Conservation (phyloP, 2,113 vertebrate genomes). For the Varanus salvator region DNA sequence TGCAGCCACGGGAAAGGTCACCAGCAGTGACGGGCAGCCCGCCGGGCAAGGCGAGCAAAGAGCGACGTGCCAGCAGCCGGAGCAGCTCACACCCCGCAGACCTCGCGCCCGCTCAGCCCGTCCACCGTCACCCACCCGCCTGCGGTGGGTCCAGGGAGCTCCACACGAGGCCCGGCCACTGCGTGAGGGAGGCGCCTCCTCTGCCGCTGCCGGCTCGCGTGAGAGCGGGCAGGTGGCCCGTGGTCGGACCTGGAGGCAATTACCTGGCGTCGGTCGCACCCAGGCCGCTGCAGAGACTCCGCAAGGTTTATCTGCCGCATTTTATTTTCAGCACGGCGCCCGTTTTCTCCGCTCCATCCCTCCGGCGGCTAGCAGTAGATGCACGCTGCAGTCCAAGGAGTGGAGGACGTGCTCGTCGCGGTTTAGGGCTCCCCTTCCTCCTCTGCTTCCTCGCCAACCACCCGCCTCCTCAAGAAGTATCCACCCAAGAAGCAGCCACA, state of each 20-base stretch:
- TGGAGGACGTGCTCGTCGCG: neutral
- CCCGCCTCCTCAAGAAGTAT: neutral
- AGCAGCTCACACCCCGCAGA: neutral
- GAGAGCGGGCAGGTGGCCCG: neutral
- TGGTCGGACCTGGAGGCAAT: neutral
- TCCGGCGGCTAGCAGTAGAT: neutral
- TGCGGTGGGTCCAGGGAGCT: neutral
- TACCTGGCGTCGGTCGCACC: too few species aligned
- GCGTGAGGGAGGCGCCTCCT: neutral
- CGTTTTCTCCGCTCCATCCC: neutral
- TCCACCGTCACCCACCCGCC: neutral
- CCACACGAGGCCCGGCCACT: too few species aligned
- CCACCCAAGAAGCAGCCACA: neutral
- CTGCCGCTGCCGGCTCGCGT: accelerated
- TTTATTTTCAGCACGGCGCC: neutral
- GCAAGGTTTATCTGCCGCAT: constrained; percentile 1
- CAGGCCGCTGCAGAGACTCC: neutral
- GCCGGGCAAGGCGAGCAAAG: neutral
- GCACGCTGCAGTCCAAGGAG: too few species aligned
- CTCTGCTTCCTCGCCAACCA: too few species aligned
- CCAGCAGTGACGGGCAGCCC: neutral
- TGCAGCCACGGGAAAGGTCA: neutral
- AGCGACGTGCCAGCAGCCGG: neutral
- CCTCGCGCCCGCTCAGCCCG: accelerated
- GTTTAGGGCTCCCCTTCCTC: neutral